Evolutionary conservation across 2,797 vertebrate genomes (phyloP), one percentile per base, ranked within the genome.

Genomic region (Odontamblyopus lacepedii): DNA sequence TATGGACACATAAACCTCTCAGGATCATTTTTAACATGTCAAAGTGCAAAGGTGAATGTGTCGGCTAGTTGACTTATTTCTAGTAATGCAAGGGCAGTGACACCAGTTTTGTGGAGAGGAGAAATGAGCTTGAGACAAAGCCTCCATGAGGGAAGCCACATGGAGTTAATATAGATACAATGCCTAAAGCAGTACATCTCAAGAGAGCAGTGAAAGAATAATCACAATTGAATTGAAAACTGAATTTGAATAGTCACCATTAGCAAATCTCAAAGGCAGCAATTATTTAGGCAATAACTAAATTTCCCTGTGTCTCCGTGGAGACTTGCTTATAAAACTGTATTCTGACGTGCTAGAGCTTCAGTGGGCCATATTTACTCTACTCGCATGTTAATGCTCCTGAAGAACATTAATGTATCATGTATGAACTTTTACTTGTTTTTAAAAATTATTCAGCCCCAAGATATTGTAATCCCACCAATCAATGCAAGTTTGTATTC

Each of bases 61-160:
- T 57, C 65, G 29, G 51, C 0, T 30, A 64, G 64, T 66, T 65
- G 73, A 84, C 83, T 85, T 83, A 86, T 74, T 72, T 73, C 69
- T 61, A 70, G 71, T 75, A 81, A 85, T 68, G 32, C 18, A 7
- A 74, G 70, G 35, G 30, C 44, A 70, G 67, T 67, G 74, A 71
- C 79, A 41, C 1, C 0, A 50, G 56, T 29, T 23, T 4, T 13
- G 27, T 29, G 23, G 13, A 8, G 19, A 9, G 38, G 26, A 2
- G 32, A 15, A 38, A 61, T 53, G 18, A 60, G 15, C 26, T 30
- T 53, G 44, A 68, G 50, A 68, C 32, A 68, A 48, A 48, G 44
- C 12, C 13, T 5, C 19, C 41, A 77, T 57, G 60, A 71, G 56
- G 18, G 51, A 55, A 66, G 63, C 26, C 32, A 35, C 29, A 32